Evolutionary conservation across 2,113 vertebrate species (phyloP), one percentile per base, ranked within the genome.

Genomic region (Zeus faber): DNA sequence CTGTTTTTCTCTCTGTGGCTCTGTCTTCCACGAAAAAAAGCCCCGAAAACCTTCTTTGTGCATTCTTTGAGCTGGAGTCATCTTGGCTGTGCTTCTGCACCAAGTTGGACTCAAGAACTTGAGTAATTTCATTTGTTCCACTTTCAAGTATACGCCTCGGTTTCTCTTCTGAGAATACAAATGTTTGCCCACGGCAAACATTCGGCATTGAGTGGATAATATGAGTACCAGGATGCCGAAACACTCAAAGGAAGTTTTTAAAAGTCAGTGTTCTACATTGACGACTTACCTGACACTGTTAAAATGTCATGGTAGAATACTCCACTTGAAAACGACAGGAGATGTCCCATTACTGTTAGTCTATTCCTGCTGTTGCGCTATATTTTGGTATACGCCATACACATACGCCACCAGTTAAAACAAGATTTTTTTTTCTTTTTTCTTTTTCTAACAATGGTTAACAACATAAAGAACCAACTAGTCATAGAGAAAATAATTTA

Each of bases 91-190:
- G 39, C 47, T 66, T 50, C 23, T 56, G 51, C 58, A 57, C 48
- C 58, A 26, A 11, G 50, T 61, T 72, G 46, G 27, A 44, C 51
- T 70, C 71, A 72, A 33, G n/a, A n/a, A n/a, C n/a, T 50, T 75
- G 52, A 80, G 77, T 74, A 73, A 76, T 81, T 79, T 64, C 56
- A 29, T 79, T 79, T 76, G 67, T 80, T 76, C 65, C 45, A 67
- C 74, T 80, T 71, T 77, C 52, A 77, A 77, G 50, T 73, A 56
- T 49, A 23, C 47, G 16, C 58, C 40, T 13, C 56, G 59, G 40
- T 61, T 61, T 64, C 14, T 58, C 16, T 20, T 58, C 46, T 59
- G 27, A 35, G 18, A 67, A 54, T 37, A 54, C 48, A 44, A 62
- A 65, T 65, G 51, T 68, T 47, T 76, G 63, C 58, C 58, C 50